Base-by-base conservation (phyloP, 2,888 invertebrate species). In the Eulithis testata region DNA sequence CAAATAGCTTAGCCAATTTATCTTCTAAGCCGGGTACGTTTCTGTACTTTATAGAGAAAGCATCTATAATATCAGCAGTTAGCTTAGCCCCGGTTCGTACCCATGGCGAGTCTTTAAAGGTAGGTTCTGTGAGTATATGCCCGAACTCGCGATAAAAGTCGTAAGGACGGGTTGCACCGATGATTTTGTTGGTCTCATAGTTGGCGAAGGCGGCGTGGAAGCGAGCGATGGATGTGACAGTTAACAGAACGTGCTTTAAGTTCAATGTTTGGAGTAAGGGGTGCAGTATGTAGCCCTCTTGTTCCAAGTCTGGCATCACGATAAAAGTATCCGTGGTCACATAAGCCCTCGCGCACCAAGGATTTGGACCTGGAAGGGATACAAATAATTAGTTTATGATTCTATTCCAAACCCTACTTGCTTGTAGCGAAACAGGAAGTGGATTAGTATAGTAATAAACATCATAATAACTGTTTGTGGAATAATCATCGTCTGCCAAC, bases 141-240 rank as follows among this genome's bases (percentile, higher is more conserved):
- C 72, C 76, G 69, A 84, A 69, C 14, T 85, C 79, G 9, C 83
- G 67, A 9, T 83, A 66, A 40, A 85, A 75, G 61, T 74, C 77
- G 71, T 82, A 86, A 0, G 77, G 68, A 0, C 61, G 70, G 1
- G 65, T 69, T 11, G 49, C 61, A 14, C 67, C 60, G 27, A 68
- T 61, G 49, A 59, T 74, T 65, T 78, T 83, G 21, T 72, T 73
- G 0, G 87, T 83, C 65, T 84, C 84, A 65, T 84, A 83, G 75
- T 87, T 87, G 21, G 85, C 81, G 69, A 82, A 83, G 3, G 85
- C 80, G 0, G 91, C 91, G 73, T 92, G 91, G 70, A 88, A 90
- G 11, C 84, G 82, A 1, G 91, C 91, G 4, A 90, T 31, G 2
- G 89, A 72, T 0, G 80, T 72, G 0, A 73, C 68, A 0, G 83